A percentile compares a stretch with the other conserved stretches of the same genome.
These are phyloP conservation scores for Dicranocentrus wangi DNA, from an alignment of 2,888 invertebrate species.

Conservation along the genomic window DNA sequence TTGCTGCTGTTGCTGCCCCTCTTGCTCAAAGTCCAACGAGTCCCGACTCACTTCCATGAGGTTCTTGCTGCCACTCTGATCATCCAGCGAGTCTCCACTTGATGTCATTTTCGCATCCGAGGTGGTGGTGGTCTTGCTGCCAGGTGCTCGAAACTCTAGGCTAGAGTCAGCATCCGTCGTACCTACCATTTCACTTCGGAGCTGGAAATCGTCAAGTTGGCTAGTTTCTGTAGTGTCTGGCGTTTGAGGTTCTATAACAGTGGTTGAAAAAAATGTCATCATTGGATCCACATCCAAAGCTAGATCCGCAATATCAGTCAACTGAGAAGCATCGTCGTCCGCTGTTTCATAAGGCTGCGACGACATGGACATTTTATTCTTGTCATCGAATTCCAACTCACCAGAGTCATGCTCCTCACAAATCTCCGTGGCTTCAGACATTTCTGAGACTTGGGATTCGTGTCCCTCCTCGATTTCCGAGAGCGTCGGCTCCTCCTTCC, in stretches of 20 bases:
- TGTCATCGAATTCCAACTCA: slow-evolving; percentile 67
- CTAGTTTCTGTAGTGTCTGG: slow-evolving; percentile 68
- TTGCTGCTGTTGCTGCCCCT: slow-evolving; percentile 74
- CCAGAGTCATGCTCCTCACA: slow-evolving; percentile 65
- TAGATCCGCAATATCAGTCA: slow-evolving; percentile 62
- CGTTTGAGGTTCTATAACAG: slow-evolving; percentile 70
- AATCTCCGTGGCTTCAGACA: slow-evolving; percentile 77
- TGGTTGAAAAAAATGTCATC: slow-evolving; percentile 71
- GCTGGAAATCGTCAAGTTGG: slow-evolving; percentile 68
- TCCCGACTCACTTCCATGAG: slow-evolving; percentile 80
- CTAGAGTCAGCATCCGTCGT: slow-evolving; percentile 73
- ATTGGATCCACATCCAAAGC: slow-evolving; percentile 60
- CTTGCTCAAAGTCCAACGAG: slow-evolving; percentile 79
- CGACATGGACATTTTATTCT: too few relatives aligned
- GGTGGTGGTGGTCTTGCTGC: slow-evolving; percentile 72
- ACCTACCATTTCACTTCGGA: slow-evolving; percentile 56
- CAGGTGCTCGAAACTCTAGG: slow-evolving; percentile 73
- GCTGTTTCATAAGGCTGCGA: slow-evolving; percentile 71
- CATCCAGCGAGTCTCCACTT: slow-evolving; percentile 71
- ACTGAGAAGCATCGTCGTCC: slow-evolving; percentile 67
- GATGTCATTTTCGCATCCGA: slow-evolving; percentile 74
- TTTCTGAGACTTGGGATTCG: slow-evolving; percentile 77
- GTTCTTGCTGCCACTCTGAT: slow-evolving; percentile 69
- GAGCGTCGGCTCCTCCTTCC: slow-evolving; percentile 88
- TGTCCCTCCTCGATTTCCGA: slow-evolving; percentile 76